Conservation (phyloP, 1,140 invertebrate genomes). For the Diachasmimorpha longicaudata region DNA sequence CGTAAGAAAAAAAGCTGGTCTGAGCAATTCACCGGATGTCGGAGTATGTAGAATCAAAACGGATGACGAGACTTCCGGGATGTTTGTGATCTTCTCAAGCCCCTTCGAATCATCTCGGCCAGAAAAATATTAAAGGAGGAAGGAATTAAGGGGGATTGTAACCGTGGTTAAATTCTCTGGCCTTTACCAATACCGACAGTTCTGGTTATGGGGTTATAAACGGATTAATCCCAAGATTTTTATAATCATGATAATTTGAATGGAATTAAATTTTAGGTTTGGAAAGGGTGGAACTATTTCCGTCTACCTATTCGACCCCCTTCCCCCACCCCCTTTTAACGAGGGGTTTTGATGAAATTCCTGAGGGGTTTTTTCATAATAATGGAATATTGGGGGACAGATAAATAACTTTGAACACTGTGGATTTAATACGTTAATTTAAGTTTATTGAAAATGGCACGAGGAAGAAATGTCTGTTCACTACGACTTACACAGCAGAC, state of each 20-base stretch:
- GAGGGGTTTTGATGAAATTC: too few species aligned
- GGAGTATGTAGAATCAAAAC: conserved; percentile 9
- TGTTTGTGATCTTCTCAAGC: conserved; percentile 11
- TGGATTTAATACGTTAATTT: too few species aligned
- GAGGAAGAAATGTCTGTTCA: too few species aligned
- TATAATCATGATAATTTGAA: background rate
- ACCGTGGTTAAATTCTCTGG: background rate
- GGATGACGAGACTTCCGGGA: conserved; percentile 24
- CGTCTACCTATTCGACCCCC: too few species aligned
- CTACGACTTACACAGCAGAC: too few species aligned
- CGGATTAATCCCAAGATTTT: background rate
- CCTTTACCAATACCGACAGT: background rate
- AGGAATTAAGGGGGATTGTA: background rate
- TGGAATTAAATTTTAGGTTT: too few species aligned
- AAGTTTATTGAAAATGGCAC: too few species aligned
- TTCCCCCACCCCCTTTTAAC: too few species aligned
- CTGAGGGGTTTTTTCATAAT: too few species aligned
- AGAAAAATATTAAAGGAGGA: background rate
- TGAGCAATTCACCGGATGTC: background rate
- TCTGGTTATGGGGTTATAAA: background rate
- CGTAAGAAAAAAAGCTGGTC: background rate
- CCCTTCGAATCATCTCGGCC: background rate
- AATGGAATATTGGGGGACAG: too few species aligned
- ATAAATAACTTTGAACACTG: too few species aligned
- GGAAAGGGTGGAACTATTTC: too few species aligned